These are phyloP conservation scores for Taurulus bubalis DNA, from an alignment of 2,113 vertebrate species.

Conservation along the genomic window DNA sequence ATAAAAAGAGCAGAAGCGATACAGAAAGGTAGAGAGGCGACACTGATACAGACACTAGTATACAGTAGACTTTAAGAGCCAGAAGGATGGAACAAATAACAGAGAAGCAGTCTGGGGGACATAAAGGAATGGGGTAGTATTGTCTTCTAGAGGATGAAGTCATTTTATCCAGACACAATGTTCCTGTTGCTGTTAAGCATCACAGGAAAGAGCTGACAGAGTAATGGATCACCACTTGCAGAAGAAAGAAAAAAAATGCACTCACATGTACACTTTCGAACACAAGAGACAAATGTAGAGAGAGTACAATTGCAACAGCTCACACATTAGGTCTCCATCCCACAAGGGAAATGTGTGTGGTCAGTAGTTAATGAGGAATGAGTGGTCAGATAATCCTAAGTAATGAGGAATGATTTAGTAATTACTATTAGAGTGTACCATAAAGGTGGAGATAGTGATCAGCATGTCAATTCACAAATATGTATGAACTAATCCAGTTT, in stretches of 20 bases:
- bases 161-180: slow-evolving; percentile 65
- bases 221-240: slow-evolving; percentile 73
- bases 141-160: slow-evolving; percentile 72
- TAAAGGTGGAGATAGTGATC: not conserved
- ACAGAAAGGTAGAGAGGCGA: slow-evolving; percentile 12
- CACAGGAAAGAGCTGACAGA: slow-evolving; percentile 70
- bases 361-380: not conserved
- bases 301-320: slow-evolving; percentile 8
- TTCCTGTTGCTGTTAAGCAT: slow-evolving; percentile 72
- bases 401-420: not conserved
- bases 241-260: slow-evolving; percentile 28
- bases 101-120: slow-evolving; percentile 35
- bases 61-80: slow-evolving; percentile 26
- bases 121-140: slow-evolving; percentile 55
- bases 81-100: slow-evolving; percentile 37
- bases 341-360: not conserved
- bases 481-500: not conserved
- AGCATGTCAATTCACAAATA: not conserved
- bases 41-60: slow-evolving; percentile 25
- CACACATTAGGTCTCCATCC: slow-evolving; percentile 10
- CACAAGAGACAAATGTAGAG: slow-evolving; percentile 24
- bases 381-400: not conserved
- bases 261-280: slow-evolving; percentile 31
- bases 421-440: not conserved
- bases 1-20: slow-evolving; percentile 31